Evolutionary conservation across 2,797 vertebrate species (phyloP).

Genomic region (Danio tinwini): DNA sequence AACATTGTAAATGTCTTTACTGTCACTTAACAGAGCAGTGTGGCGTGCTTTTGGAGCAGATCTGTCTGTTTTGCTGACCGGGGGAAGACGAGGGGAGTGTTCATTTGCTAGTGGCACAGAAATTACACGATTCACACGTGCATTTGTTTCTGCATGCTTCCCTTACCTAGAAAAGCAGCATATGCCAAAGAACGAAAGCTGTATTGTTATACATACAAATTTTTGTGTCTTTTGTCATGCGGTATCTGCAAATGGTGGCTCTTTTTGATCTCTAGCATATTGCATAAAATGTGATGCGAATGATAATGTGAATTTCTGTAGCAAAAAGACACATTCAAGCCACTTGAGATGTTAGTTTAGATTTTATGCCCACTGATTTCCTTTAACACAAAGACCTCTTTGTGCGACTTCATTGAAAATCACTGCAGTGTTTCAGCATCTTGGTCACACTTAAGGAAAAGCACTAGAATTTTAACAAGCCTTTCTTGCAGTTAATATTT

Average conservation of each 20-base stretch:
- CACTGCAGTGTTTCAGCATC: conserved; percentile 61
- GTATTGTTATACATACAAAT: neutral
- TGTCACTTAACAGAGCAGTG: too few relatives aligned
- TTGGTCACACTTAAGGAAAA: conserved; percentile 52
- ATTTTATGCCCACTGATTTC: conserved; percentile 50
- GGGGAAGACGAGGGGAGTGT: neutral
- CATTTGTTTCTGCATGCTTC: conserved; percentile 54
- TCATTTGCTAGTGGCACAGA: conserved; percentile 1
- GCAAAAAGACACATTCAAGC: conserved; percentile 36
- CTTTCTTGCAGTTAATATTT: neutral
- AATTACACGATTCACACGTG: conserved; percentile 30
- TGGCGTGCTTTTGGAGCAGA: neutral
- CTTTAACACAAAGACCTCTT: conserved; percentile 61
- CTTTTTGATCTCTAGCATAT: conserved; percentile 34
- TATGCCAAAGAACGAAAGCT: conserved; percentile 29
- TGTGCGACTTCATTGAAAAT: conserved; percentile 69
- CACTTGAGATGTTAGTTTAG: conserved; percentile 50
- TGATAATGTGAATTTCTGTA: conserved; percentile 54
- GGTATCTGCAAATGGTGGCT: neutral
- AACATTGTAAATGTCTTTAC: too few relatives aligned
- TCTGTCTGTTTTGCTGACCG: neutral
- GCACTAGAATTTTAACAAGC: conserved; percentile 53
- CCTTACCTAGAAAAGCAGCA: conserved; percentile 25
- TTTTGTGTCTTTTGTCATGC: neutral
- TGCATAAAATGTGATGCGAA: conserved; percentile 61